Evolutionary conservation across 2,888 invertebrate species (phyloP).

Genomic region (Troglohyphantes excavatus): DNA sequence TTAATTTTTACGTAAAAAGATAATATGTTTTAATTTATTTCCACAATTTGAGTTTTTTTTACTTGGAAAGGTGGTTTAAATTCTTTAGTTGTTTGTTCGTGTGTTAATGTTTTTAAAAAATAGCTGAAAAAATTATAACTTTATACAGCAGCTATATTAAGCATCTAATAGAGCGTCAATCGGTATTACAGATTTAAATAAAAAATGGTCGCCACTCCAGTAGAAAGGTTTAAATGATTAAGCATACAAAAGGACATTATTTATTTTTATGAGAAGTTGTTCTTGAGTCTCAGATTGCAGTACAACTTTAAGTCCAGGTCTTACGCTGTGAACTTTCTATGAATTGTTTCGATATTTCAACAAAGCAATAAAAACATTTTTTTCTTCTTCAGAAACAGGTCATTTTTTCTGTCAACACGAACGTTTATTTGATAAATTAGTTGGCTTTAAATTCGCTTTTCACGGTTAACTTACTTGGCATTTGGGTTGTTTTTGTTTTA

Average conservation of each 20-base stretch:
- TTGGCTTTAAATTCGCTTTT: constrained; percentile 57
- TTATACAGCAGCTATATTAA: too few species aligned
- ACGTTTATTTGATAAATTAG: constrained; percentile 66
- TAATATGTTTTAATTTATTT: too few species aligned
- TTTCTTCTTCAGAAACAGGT: background rate
- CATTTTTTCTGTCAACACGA: constrained; percentile 47
- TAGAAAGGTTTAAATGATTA: background rate
- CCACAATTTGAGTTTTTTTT: too few species aligned
- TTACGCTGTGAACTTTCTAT: background rate
- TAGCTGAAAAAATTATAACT: too few species aligned
- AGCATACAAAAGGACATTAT: background rate
- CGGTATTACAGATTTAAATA: too few species aligned
- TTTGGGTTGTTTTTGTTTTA: constrained; percentile 19
- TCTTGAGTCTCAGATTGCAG: background rate
- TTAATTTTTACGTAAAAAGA: too few species aligned
- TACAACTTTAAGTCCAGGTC: background rate
- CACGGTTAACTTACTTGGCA: constrained; percentile 44
- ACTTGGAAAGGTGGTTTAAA: too few species aligned
- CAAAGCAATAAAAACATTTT: constrained; percentile 33
- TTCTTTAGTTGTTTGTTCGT: too few species aligned
- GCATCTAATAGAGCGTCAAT: too few species aligned
- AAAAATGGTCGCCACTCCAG: too few species aligned
- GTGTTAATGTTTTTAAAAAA: too few species aligned
- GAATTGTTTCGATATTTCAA: constrained; percentile 36
- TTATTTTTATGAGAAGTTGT: background rate